Base-by-base conservation (phyloP, 1,140 invertebrate genomes). In the Trypoxylus dichotomus region DNA sequence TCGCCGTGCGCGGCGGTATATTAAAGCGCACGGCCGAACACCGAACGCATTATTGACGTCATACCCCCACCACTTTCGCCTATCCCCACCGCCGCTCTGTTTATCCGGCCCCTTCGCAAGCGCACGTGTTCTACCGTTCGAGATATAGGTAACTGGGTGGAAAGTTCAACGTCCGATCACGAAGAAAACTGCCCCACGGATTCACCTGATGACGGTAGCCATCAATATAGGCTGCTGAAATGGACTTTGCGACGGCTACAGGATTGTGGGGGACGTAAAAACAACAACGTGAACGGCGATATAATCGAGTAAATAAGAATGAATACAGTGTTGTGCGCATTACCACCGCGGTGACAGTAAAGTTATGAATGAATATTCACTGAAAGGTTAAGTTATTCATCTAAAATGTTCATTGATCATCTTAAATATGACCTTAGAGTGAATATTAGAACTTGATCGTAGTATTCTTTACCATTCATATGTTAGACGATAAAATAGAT, bases 81-180 rank as follows among this genome's bases (percentile, higher is more conserved):
- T n/a, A 41, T 71, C 77, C 76, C 78, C 81, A 76, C 76, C 54
- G 47, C 11, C 47, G 77, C 13, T 76, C 42, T 81, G 81, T 81
- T 79, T 81, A 81, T 74, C 73, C 76, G 68, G 58, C 43, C 74
- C 32, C 74, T 74, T 42, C 10, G 6, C 37, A 6, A 6, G 21
- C 72, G 41, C 74, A 75, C 74, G 74, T 75, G 74, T 27, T 75
- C 43, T 19, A n/a, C 74, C 7, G 27, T 11, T 29, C 72, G 41
- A 74, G 79, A 83, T 81, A 76, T 83, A 83, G 82, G 82, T 83
- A 82, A 83, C 79, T 82, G 80, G 82, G 82, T 82, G 74, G 78
- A 79, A 81, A 82, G 82, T 82, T 83, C 82, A 83, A 80, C 79
- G 82, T 63, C 78, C 82, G 74, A 47, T 74, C 58, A 43, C 32